These are phyloP conservation scores for Menidia menidia DNA, from an alignment of 2,797 vertebrate genomes.

Conservation along the genomic window DNA sequence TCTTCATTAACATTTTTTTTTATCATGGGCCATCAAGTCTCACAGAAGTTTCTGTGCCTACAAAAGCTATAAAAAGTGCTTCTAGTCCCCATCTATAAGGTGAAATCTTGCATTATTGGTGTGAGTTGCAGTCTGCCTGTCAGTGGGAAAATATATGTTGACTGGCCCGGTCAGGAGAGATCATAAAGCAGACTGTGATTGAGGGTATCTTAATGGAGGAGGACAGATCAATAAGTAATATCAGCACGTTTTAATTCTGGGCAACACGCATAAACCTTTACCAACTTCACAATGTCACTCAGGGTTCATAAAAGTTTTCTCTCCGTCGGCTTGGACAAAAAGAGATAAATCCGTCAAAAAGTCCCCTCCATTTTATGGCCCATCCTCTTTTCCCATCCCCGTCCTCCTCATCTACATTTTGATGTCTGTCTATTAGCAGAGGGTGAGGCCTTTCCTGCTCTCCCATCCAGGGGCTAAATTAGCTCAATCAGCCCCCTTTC, in stretches of 20 bases:
- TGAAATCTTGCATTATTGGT: constrained; percentile 65
- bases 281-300: constrained; percentile 86
- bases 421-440: constrained; percentile 85
- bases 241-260: constrained; percentile 81
- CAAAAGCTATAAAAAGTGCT: constrained; percentile 46
- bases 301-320: constrained; percentile 83
- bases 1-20: constrained; percentile 59
- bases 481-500: constrained; percentile 85
- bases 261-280: constrained; percentile 81
- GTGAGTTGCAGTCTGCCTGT: constrained; percentile 58
- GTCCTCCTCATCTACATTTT: constrained; percentile 80
- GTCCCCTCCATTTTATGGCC: constrained; percentile 76
- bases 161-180: constrained; percentile 63
- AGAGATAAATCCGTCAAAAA: constrained; percentile 80
- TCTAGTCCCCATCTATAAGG: constrained; percentile 64
- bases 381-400: constrained; percentile 37
- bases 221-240: constrained; percentile 85
- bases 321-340: constrained; percentile 70
- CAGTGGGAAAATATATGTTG: constrained; percentile 62
- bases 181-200: constrained; percentile 79
- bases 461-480: constrained; percentile 85
- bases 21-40: constrained; percentile 51
- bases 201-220: constrained; percentile 80
- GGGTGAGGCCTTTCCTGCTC: constrained; percentile 82
- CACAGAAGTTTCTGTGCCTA: not conserved